A percentile compares a stretch with the other conserved stretches of the same genome.
These are phyloP conservation scores for Varecia variegata DNA, from an alignment of 2,797 vertebrate species.

Conservation along the genomic window DNA sequence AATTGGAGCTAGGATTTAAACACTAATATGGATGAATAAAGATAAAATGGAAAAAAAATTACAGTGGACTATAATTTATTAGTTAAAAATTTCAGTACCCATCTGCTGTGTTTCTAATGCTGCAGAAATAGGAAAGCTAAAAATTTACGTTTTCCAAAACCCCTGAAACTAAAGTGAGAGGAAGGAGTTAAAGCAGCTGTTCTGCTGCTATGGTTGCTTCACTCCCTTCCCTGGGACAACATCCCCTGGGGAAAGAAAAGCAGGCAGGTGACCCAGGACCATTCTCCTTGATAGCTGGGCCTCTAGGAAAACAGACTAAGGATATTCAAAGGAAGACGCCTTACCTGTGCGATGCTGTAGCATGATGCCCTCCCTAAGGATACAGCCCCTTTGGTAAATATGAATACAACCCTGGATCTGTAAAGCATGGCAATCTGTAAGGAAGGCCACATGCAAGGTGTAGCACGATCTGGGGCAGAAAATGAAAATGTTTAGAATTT, in stretches of 20 bases:
- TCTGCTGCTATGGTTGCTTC: not conserved
- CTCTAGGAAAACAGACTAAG: not conserved
- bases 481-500: not conserved
- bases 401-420: not conserved
- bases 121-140: not conserved
- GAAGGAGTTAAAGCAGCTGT: not conserved
- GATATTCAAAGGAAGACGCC: not conserved
- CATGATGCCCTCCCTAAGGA: not conserved
- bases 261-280: not conserved
- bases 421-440: not conserved
- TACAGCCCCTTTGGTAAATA: not conserved
- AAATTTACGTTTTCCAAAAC: not conserved
- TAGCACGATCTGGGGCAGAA: not conserved
- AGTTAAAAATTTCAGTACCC: not conserved
- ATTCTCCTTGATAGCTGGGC: not conserved
- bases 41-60: not conserved
- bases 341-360: not conserved
- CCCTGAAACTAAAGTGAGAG: not conserved
- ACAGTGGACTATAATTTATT: not conserved
- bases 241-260: not conserved
- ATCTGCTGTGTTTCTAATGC: not conserved
- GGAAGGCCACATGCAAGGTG: not conserved
- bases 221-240: not conserved
- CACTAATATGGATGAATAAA: not conserved
- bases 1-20: not conserved